Conservation (phyloP, 1,140 invertebrate species). For the Belonocnema kinseyi region DNA sequence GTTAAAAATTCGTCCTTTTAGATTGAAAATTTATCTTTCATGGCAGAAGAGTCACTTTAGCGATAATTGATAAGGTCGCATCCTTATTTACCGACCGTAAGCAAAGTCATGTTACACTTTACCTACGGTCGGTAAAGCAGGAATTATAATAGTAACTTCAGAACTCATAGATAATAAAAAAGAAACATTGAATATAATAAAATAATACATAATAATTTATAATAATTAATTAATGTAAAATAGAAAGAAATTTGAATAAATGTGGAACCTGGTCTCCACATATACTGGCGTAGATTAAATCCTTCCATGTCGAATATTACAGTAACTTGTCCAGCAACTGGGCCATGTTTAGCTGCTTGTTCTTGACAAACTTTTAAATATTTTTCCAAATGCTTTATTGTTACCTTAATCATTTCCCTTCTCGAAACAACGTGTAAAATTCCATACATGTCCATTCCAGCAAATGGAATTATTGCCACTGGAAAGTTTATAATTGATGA, state of each 20-base stretch:
- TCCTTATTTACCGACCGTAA: too few species aligned
- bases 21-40: too few species aligned
- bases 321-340: slow-evolving; percentile 79
- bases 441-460: slow-evolving; percentile 86
- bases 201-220: slow-evolving; percentile 34
- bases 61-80: too few species aligned
- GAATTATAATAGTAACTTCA: too few species aligned
- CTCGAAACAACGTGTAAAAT: slow-evolving; percentile 85
- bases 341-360: slow-evolving; percentile 79
- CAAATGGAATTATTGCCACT: slow-evolving; percentile 85
- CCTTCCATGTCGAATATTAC: slow-evolving; percentile 92
- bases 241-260: slow-evolving; percentile 28
- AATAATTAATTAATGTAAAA: neutral
- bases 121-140: too few species aligned
- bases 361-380: slow-evolving; percentile 79
- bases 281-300: slow-evolving; percentile 87
- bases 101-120: too few species aligned
- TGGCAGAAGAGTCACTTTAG: too few species aligned
- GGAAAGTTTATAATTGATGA: slow-evolving; percentile 52
- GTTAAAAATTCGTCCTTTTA: too few species aligned
- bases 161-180: too few species aligned
- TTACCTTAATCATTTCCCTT: slow-evolving; percentile 83
- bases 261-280: slow-evolving; percentile 87
- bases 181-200: slow-evolving; percentile 20
- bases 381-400: slow-evolving; percentile 80